These are phyloP conservation scores for Polyploca ridens DNA, from an alignment of 2,888 invertebrate species.

Conservation along the genomic window DNA sequence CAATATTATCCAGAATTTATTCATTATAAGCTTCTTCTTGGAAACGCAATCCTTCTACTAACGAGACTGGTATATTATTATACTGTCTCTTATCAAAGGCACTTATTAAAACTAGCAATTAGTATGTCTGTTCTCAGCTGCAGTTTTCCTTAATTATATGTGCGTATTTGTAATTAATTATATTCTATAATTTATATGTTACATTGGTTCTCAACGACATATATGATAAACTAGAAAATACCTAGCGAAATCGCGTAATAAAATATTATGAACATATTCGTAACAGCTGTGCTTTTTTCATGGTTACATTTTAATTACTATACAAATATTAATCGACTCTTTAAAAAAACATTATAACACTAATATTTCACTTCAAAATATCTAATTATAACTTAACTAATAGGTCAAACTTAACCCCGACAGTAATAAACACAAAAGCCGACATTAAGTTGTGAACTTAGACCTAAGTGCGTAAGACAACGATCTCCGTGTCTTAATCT, in stretches of 20 bases:
- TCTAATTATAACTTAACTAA: slow-evolving; percentile 11
- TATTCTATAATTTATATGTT: background rate
- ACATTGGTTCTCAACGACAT: background rate
- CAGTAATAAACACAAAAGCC: slow-evolving; percentile 26
- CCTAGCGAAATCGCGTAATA: no score
- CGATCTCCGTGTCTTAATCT: slow-evolving; percentile 39
- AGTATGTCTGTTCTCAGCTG: background rate
- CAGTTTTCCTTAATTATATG: slow-evolving; percentile 1
- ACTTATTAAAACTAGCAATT: background rate
- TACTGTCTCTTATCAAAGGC: background rate
- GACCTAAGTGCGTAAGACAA: slow-evolving; percentile 27
- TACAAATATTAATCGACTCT: background rate
- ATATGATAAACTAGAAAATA: no score
- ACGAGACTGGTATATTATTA: background rate
- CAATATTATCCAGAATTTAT: no score
- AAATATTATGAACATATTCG: no score
- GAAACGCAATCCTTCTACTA: background rate
- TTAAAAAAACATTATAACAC: background rate
- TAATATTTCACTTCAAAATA: slow-evolving; percentile 4
- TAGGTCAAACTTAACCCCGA: slow-evolving; percentile 26
- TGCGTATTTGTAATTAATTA: background rate
- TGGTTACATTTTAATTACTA: no score
- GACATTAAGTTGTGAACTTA: slow-evolving; percentile 31
- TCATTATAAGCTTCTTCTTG: background rate
- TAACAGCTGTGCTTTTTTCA: no score